phyloP scores from a whole-genome alignment of 2,113 vertebrate species.

The Pituophis catenifer region DNA sequence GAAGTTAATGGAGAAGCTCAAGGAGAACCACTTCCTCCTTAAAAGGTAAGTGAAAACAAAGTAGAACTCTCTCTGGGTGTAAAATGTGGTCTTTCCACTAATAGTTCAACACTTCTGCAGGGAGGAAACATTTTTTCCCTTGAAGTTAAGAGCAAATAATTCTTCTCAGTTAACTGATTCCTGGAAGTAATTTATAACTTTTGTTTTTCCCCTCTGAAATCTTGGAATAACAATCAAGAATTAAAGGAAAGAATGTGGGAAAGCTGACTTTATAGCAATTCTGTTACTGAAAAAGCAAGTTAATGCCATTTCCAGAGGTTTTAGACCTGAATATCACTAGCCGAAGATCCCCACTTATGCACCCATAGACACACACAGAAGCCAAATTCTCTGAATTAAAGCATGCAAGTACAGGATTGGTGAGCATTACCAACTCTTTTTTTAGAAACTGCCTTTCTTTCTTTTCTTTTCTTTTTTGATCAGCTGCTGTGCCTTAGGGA shows the following conservation, averaged over 20 bases:
- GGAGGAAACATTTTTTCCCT: not conserved
- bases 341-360: not conserved
- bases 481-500: not conserved
- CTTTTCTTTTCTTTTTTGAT: not conserved
- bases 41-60: slow-evolving; percentile 57
- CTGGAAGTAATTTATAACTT: not conserved
- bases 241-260: not conserved
- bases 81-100: not conserved
- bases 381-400: not conserved
- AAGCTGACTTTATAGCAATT: not conserved
- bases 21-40: not conserved
- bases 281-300: not conserved
- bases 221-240: not conserved
- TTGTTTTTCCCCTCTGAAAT: not conserved
- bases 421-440: not conserved
- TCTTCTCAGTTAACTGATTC: not conserved
- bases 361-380: not conserved
- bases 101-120: not conserved
- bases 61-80: not conserved
- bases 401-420: not conserved
- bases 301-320: not conserved
- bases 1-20: not conserved
- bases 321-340: not conserved
- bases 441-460: not conserved
- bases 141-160: not conserved